Base-by-base conservation (phyloP, 2,113 vertebrate species). In the Sebastes fasciatus region DNA sequence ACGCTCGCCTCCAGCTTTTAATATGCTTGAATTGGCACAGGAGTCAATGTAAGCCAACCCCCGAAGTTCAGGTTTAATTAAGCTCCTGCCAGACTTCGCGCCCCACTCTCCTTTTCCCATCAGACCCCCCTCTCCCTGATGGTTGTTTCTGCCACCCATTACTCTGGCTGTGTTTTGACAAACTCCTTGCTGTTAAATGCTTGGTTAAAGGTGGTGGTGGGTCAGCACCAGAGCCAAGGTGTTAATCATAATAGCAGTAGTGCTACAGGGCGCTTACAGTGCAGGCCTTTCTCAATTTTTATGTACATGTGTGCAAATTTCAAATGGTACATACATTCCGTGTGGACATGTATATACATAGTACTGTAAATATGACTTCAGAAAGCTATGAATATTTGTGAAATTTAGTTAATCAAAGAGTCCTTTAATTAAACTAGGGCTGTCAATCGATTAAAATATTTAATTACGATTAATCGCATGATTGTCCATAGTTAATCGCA, bases 11-110 rank as follows among this genome's bases (percentile, higher is more conserved):
- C 49, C 43, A 77, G 74, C 52, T 75, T 90, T 91, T 90, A 86
- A 91, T 86, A 74, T 85, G 88, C 77, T 93, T 89, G 80, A 84
- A 58, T 74, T 92, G 89, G 90, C 90, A 74, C 70, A 69, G n/a
- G 23, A 77, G 80, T 83, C 72, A 72, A 75, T 70, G 49, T 84
- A 68, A 79, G 52, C 67, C 57, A 80, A 75, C 74, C 54, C 34
- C 74, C 68, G 40, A 21, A 74, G 78, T 82, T 88, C 69, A 80
- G 63, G n/a, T 86, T 93, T 90, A 86, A 91, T 91, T 84, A 86
- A 54, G 16, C 75, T 84, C 69, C 85, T 91, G 70, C 72, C 82
- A 84, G 57, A 83, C 54, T 66, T 11, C 17, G 23, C 60, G 7
- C 58, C 52, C 46, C 11, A n/a, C n/a, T 74, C 52, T 45, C 40